Evolutionary conservation across 2,797 vertebrate species (phyloP), one percentile per base, ranked within the genome.

Genomic region (Avahi laniger): DNA sequence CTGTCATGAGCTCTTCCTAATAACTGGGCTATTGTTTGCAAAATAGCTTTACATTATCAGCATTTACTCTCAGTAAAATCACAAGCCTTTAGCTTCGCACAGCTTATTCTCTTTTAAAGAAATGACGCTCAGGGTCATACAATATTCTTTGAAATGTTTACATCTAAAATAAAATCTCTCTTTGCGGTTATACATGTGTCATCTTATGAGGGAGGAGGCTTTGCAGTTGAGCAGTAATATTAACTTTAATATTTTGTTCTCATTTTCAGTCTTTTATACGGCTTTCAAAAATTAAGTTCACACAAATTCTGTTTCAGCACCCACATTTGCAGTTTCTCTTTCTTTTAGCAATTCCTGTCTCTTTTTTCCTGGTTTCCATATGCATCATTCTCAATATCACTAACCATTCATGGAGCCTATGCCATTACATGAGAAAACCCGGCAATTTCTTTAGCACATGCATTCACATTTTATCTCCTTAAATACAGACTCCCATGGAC

Each of bases 101-200:
- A 96, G 61, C 10, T 91, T 94, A 50, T 22, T 83, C n/a, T 93
- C 12, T 85, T 94, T 94, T 75, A 87, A 97, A 96, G 75, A 93
- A 69, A 73, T 87, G 26, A 52, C 48, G 17, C 86, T 95, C 70
- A 95, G 88, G 88, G 28, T 22, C 79, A 76, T 93, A 0, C 24
- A 75, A 9, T 88, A 75, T 82, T 78, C 83, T 81, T 80, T 93
- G 73, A 89, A 93, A 52, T 93, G 28, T 50, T 95, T 95, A 26
- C 24, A 70, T 94, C 89, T 95, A 81, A 84, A 95, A 80, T 76
- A 88, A 95, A 87, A 79, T 26, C n/a, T 79, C 57, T 69, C 57
- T 69, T 76, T 57, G 65, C 78, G 65, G 12, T 94, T 87, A 38
- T 95, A 43, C 5, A 63, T 43, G 46, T 48, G 5, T 38, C 38